phyloP scores from a whole-genome alignment of 1,140 invertebrate species.

The Caenorhabditis briggsae region DNA sequence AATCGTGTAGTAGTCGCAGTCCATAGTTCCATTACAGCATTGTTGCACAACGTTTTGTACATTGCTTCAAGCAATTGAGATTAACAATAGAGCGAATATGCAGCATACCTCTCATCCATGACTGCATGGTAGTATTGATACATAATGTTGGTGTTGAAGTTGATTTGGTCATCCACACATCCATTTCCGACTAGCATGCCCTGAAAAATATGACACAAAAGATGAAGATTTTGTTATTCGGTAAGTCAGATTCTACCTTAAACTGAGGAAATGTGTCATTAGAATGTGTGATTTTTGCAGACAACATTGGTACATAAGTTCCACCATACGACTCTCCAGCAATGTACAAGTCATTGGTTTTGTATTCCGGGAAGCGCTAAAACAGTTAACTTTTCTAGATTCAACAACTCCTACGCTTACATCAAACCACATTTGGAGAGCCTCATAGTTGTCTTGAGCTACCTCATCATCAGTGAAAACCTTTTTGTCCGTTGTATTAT shows the following conservation, averaged over 20 bases:
- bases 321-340: conserved; percentile 90
- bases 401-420: background rate
- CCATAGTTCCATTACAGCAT: conserved; percentile 51
- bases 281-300: conserved; percentile 52
- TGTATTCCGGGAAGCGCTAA: conserved; percentile 78
- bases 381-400: background rate
- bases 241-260: conserved; percentile 48
- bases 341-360: conserved; percentile 83
- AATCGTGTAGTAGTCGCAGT: conserved; percentile 53
- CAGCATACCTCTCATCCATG: conserved; percentile 57
- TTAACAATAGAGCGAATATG: background rate
- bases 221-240: background rate
- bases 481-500: conserved; percentile 75
- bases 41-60: conserved; percentile 45
- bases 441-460: conserved; percentile 78
- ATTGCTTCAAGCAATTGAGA: conserved; percentile 20
- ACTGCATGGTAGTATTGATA: conserved; percentile 69
- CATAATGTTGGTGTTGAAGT: conserved; percentile 64
- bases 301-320: conserved; percentile 70
- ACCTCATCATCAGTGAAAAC: conserved; percentile 79
- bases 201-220: background rate
- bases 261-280: conserved; percentile 65
- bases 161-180: conserved; percentile 67
- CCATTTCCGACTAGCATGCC: conserved; percentile 72
- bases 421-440: conserved; percentile 79